Percentiles rank a stretch among this genome's conserved stretches.
Conservation (phyloP, 2,888 invertebrate genomes). For the Cabera pusaria region DNA sequence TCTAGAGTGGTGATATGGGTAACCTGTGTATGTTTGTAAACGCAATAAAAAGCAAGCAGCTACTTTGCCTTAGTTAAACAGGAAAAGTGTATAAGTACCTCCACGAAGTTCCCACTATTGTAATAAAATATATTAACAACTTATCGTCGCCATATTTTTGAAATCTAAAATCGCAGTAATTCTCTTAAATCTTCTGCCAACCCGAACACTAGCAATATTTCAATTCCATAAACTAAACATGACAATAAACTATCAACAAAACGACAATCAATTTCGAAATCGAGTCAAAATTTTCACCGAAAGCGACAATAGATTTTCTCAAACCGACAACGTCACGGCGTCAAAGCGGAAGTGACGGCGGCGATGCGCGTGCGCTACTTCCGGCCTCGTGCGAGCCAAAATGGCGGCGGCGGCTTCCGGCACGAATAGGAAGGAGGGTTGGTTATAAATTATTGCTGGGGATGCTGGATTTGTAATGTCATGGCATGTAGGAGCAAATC, state of each 20-base stretch:
- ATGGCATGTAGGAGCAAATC: constrained; percentile 34
- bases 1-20: too few species aligned
- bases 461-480: constrained; percentile 68
- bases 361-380: constrained; percentile 76
- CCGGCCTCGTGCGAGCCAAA: constrained; percentile 79
- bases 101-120: too few species aligned
- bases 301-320: constrained; percentile 65
- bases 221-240: constrained; percentile 15
- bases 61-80: too few species aligned
- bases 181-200: too few species aligned
- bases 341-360: constrained; percentile 67
- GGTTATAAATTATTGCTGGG: constrained; percentile 71
- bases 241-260: constrained; percentile 17
- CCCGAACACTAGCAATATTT: constrained; percentile 22
- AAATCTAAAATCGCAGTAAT: too few species aligned
- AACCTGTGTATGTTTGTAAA: too few species aligned
- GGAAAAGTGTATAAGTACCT: too few species aligned
- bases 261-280: constrained; percentile 18
- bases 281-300: constrained; percentile 30
- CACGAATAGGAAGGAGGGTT: constrained; percentile 61
- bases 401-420: constrained; percentile 78
- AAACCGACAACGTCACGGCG: constrained; percentile 61
- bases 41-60: too few species aligned
- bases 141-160: too few species aligned
- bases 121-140: too few species aligned